Percentiles rank a stretch among this genome's conserved stretches.
Conservation (phyloP, 2,888 invertebrate genomes). For the Micropterix aruncella region DNA sequence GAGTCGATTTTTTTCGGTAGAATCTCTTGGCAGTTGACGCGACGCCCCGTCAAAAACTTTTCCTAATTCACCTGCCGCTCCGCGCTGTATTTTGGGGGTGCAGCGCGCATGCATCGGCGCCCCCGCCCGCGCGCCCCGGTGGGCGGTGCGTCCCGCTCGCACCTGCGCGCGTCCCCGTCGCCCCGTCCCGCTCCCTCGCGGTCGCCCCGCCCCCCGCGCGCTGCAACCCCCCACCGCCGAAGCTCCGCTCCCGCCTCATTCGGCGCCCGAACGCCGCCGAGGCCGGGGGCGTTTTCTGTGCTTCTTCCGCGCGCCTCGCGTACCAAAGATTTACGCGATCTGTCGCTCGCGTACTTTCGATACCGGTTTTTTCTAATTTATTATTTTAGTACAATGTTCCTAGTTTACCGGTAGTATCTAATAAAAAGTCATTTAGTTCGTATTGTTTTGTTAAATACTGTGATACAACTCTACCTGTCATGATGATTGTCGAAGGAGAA, state of each 20-base stretch:
- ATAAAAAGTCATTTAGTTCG: no score
- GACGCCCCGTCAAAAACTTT: conserved; percentile 15
- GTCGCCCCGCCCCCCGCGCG: conserved; percentile 10
- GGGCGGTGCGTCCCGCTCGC: conserved; percentile 28
- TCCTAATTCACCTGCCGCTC: neutral
- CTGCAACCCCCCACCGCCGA: conserved; percentile 2
- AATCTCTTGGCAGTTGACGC: conserved; percentile 12
- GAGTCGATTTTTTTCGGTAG: neutral
- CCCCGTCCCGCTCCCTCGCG: conserved; percentile 37
- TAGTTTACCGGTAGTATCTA: no score
- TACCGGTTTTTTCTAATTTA: no score
- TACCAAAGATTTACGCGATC: neutral
- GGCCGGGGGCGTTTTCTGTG: conserved; percentile 26
- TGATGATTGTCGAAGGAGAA: neutral
- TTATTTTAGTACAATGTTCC: neutral
- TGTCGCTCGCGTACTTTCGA: no score
- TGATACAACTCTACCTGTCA: no score
- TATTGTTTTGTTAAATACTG: no score
- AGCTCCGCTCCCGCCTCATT: conserved; percentile 33
- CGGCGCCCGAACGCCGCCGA: conserved; percentile 40
- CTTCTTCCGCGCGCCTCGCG: neutral
- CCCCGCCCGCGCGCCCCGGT: conserved; percentile 28
- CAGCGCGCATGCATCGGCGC: conserved; percentile 14
- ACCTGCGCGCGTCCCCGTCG: conserved; percentile 23
- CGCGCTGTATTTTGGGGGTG: conserved; percentile 5